Evolutionary conservation across 2,113 vertebrate genomes (phyloP), one percentile per base, ranked within the genome.

Genomic region (Lasiurus borealis): DNA sequence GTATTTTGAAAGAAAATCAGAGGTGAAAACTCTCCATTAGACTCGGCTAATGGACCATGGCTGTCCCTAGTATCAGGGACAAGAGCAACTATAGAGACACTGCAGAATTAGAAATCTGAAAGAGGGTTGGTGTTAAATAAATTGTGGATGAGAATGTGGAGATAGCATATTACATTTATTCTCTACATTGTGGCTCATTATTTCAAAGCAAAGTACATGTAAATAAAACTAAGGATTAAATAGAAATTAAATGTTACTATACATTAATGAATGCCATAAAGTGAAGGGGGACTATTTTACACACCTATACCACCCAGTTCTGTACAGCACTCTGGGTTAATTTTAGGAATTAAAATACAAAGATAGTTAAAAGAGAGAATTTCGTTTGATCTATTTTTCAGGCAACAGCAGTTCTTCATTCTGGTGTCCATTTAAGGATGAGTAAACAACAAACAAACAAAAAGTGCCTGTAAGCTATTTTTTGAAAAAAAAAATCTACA

Each of bases 301-400:
- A 85, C 5, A 62, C 10, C 21, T 54, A 23, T 3, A 3, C 31
- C 52, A 75, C 3, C 1, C 3, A 77, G 25, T n/a, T 31, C 50
- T 94, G 7, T 46, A 34, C 0, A 25, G 21, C 62, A 54, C 8
- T 93, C 40, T 85, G 76, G n/a, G 18, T 64, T 54, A 80, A 83
- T 57, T 64, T 85, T 80, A 86, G 40, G 21, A 31, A 25, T 69
- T 71, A 40, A 82, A 88, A 73, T 88, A 25, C 57, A 57, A 34
- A 52, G 83, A 78, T 7, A 84, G 16, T 87, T 15, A 11, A 81
- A n/a, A 80, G 7, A 81, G 11, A 95, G 93, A 88, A 83, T 59
- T 66, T 44, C 19, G 77, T 16, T 50, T 86, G 12, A 44, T 64
- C 8, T 73, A 29, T 40, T 89, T 88, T 92, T 82, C 75, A 90